Base-by-base conservation (phyloP, 1,140 invertebrate species). In the Pararge aegeria region DNA sequence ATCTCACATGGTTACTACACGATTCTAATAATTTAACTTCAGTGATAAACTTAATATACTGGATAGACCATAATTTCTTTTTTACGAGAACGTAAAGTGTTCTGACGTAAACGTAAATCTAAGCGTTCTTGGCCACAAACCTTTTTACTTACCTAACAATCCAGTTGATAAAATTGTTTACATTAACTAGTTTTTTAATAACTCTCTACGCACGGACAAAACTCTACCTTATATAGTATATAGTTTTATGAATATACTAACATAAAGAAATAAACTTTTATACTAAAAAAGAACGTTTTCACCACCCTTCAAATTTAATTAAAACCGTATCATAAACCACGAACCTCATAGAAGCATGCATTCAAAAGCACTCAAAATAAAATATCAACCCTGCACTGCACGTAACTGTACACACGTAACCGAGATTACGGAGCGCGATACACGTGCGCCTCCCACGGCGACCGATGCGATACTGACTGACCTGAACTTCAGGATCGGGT, bases 401-500 rank as follows among this genome's bases (percentile, higher is more conserved):
- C 77, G 72, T 65, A 71, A 75, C 66, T 68, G 65, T 70, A 71
- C 55, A 58, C 62, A 66, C 64, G 66, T 52, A 53, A 51, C 42
- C 50, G 44, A 29, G 34, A 60, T 18, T 48, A 34, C 24, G 19
- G 12, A 24, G 29, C 46, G 37, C 46, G 46, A 64, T n/a, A 42
- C 59, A 73, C 80, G 70, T 77, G 69, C 74, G 67, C 44, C 69
- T 19, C 70, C 66, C 64, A 51, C 66, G 58, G 64, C 73, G 67
- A 64, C 53, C 65, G 62, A 66, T 71, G 78, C 75, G 78, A 54
- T 75, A 85, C 82, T 82, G 70, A 70, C 59, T 54, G 66, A 52
- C 44, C 71, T 77, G 73, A 76, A 79, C 54, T 79, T 76, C 71
- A 75, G 63, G 13, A 65, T 62, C 66, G 52, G 54, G 60, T 67